phyloP scores from a whole-genome alignment of 2,888 invertebrate genomes.

The Drosophila subquinaria region DNA sequence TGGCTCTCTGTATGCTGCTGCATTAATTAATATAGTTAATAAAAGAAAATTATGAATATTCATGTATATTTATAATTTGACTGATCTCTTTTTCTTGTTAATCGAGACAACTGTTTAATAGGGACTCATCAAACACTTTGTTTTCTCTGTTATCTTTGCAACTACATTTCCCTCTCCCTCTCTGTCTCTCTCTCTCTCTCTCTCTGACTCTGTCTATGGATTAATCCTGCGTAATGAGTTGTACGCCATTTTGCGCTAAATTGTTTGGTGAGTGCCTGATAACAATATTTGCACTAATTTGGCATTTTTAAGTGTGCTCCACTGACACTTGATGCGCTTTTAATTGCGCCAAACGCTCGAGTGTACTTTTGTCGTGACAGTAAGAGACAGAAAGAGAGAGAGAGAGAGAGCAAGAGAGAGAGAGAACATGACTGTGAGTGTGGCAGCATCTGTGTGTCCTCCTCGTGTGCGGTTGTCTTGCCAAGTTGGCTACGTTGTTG shows the following conservation, averaged over 20 bases:
- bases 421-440: neutral
- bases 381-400: neutral
- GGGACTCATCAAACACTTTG: neutral
- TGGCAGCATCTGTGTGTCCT: slow-evolving; percentile 39
- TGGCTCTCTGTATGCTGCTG: neutral
- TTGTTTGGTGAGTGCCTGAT: slow-evolving; percentile 84
- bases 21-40: neutral
- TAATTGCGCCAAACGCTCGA: slow-evolving; percentile 84
- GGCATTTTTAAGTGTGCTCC: slow-evolving; percentile 85
- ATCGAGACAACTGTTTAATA: neutral
- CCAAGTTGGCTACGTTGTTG: slow-evolving; percentile 64
- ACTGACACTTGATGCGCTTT: slow-evolving; percentile 85
- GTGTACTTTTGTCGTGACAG: slow-evolving; percentile 62
- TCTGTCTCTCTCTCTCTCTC: neutral
- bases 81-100: neutral
- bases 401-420: neutral
- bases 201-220: slow-evolving; percentile 46
- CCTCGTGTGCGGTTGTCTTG: slow-evolving; percentile 63
- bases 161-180: neutral
- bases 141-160: slow-evolving; percentile 15
- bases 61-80: neutral
- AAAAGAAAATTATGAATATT: neutral
- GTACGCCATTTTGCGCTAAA: slow-evolving; percentile 84
- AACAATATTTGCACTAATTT: slow-evolving; percentile 85
- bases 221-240: slow-evolving; percentile 84